phyloP scores from a whole-genome alignment of 2,113 vertebrate genomes.

The Okapia johnstoni region DNA sequence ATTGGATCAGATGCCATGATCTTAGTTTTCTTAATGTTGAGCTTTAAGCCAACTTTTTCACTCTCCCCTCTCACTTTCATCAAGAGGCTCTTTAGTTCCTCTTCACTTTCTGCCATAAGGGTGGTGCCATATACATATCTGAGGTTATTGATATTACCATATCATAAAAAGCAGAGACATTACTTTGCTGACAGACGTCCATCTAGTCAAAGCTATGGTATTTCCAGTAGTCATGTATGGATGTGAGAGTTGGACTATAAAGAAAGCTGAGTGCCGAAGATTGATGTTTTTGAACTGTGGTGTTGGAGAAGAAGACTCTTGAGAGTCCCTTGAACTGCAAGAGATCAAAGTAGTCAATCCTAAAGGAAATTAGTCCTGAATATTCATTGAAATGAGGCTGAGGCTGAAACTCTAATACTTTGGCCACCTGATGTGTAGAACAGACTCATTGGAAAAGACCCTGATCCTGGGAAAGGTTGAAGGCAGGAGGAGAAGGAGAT shows the following conservation, averaged over 20 bases:
- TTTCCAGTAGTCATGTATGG: background rate
- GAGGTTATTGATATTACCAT: background rate
- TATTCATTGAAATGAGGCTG: background rate
- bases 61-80: too few relatives aligned
- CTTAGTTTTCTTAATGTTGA: too few relatives aligned
- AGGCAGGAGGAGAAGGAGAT: background rate
- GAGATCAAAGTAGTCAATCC: background rate
- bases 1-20: too few relatives aligned
- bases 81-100: too few relatives aligned
- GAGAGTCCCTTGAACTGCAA: background rate
- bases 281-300: background rate
- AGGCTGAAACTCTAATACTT: background rate
- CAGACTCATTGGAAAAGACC: background rate
- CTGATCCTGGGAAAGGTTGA: background rate
- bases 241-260: background rate
- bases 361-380: background rate
- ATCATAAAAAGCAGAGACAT: background rate
- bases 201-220: background rate
- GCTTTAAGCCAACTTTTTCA: too few relatives aligned
- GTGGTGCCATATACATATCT: too few relatives aligned
- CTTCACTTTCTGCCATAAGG: too few relatives aligned
- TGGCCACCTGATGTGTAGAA: background rate
- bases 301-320: background rate
- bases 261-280: background rate
- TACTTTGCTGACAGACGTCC: background rate